Percentiles rank a stretch among this genome's conserved stretches.
phyloP scores from a whole-genome alignment of 2,113 vertebrate species.

The Martes martes region DNA sequence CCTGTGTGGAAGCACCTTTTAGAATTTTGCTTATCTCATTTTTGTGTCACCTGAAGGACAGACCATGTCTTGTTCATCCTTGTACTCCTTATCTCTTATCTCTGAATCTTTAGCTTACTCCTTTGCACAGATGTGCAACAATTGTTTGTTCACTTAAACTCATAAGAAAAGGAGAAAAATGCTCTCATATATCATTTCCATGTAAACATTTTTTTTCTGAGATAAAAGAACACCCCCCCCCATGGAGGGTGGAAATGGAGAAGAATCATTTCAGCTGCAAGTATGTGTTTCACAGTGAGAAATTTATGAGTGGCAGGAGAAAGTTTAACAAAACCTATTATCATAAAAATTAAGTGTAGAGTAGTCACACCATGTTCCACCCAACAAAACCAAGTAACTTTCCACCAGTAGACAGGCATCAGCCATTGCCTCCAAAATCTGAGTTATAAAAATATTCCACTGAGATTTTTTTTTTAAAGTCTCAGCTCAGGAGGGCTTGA shows the following conservation, averaged over 20 bases:
- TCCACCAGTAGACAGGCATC: not conserved
- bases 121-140: not conserved
- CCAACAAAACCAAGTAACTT: not conserved
- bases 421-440: not conserved
- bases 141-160: not conserved
- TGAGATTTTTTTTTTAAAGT: not conserved
- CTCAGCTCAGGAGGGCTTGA: not conserved
- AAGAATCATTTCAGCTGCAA: not conserved
- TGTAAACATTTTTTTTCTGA: not conserved
- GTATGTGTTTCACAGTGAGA: not conserved
- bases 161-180: conserved; percentile 19
- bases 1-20: not conserved
- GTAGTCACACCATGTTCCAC: not conserved
- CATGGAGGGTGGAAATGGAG: no score
- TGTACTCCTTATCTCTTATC: not conserved
- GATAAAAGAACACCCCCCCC: not conserved
- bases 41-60: not conserved
- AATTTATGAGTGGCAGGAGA: not conserved
- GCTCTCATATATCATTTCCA: not conserved
- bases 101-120: not conserved
- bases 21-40: not conserved
- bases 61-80: not conserved
- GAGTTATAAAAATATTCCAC: not conserved
- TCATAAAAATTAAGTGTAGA: not conserved
- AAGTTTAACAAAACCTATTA: not conserved